These are phyloP conservation scores for Drosophila pseudotalamancana DNA, from an alignment of 2,888 invertebrate genomes.

Conservation along the genomic window DNA sequence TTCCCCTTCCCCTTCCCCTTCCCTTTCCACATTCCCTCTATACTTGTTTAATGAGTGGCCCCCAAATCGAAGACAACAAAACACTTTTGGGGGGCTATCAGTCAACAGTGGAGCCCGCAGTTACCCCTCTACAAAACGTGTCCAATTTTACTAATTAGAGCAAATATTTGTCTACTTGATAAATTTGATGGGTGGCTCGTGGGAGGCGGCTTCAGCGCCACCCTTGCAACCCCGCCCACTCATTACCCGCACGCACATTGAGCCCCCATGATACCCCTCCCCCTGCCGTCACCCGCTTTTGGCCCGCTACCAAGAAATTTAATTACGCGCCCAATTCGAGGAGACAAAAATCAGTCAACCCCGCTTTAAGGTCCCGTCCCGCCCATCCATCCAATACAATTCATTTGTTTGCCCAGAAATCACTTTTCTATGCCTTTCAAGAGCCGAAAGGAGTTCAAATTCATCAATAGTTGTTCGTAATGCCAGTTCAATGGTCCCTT, in stretches of 20 bases:
- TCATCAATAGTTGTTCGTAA: too few relatives aligned
- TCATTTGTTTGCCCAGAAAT: constrained; percentile 34
- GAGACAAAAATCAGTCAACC: constrained; percentile 53
- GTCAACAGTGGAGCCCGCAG: constrained; percentile 40
- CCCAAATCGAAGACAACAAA: constrained; percentile 52
- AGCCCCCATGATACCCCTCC: neutral
- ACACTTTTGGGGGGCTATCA: constrained; percentile 48
- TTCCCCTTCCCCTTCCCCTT: too few relatives aligned
- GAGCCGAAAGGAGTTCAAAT: neutral
- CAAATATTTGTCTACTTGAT: constrained; percentile 62
- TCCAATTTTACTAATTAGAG: constrained; percentile 65
- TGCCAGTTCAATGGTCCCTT: too few relatives aligned
- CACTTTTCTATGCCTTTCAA: constrained; percentile 38
- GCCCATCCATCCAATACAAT: neutral
- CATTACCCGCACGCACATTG: constrained; percentile 56
- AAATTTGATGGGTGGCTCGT: constrained; percentile 34
- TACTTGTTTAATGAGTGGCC: constrained; percentile 41
- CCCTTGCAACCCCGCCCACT: constrained; percentile 32
- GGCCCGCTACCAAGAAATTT: constrained; percentile 37
- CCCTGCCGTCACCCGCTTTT: neutral
- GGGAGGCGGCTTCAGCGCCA: constrained; percentile 3
- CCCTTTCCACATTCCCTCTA: too few relatives aligned
- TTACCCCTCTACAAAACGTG: constrained; percentile 37
- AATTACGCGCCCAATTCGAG: constrained; percentile 51
- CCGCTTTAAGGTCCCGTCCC: neutral